Evolutionary conservation across 1,140 invertebrate genomes (phyloP).

Genomic region (Micrasema longulum): DNA sequence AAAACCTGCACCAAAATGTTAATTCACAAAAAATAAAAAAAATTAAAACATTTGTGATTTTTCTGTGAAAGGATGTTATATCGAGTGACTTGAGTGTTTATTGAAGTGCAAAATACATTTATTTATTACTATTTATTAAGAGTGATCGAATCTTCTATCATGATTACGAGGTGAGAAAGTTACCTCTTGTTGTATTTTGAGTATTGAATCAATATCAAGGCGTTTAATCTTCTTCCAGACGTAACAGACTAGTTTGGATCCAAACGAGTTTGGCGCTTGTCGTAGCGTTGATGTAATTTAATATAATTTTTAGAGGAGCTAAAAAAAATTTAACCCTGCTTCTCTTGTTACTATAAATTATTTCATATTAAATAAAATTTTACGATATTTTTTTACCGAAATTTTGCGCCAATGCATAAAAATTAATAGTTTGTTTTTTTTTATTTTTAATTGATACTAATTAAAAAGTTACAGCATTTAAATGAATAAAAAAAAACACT

Average conservation of each 20-base stretch:
- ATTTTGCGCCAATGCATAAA: no score
- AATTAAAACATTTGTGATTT: background rate
- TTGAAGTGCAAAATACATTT: constrained; percentile 28
- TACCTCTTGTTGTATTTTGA: constrained; percentile 15
- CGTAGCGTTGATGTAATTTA: constrained; percentile 24
- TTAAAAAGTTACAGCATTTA: no score
- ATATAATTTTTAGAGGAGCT: constrained; percentile 4
- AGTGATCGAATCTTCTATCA: constrained; percentile 20
- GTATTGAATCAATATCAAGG: no score
- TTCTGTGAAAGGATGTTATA: constrained; percentile 29
- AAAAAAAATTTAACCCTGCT: no score
- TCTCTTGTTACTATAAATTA: no score
- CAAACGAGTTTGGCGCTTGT: constrained; percentile 30
- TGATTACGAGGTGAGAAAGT: constrained; percentile 39
- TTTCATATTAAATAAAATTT: no score
- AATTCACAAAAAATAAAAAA: background rate
- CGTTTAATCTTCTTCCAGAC: no score
- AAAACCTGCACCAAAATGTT: constrained; percentile 17
- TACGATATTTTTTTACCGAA: no score
- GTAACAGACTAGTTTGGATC: background rate
- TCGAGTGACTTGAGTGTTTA: constrained; percentile 25
- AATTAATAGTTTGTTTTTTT: no score
- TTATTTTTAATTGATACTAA: no score
- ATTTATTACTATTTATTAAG: constrained; percentile 28
- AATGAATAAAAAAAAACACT: no score